Conservation (phyloP, 2,113 vertebrate genomes). For the Labeo catla region DNA sequence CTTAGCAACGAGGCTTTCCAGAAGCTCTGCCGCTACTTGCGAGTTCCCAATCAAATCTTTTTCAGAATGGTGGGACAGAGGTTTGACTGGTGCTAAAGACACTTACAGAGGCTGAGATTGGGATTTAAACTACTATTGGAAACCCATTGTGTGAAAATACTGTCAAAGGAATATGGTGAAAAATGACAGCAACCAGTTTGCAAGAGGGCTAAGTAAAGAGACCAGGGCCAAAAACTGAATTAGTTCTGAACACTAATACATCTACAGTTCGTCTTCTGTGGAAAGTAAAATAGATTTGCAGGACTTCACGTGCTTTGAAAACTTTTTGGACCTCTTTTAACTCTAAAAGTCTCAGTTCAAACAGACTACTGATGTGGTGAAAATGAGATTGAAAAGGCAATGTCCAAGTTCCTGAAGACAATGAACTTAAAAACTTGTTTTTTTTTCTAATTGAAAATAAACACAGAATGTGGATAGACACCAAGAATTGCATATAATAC, state of each 20-base stretch:
- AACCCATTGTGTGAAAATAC: constrained; percentile 16
- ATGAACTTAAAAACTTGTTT: not conserved
- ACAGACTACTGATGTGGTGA: not conserved
- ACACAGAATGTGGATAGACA: not conserved
- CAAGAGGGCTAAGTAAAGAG: not conserved
- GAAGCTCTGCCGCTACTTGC: constrained; percentile 78
- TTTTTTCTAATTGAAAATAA: not conserved
- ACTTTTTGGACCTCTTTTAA: not conserved
- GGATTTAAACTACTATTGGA: constrained; percentile 15
- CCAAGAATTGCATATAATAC: constrained; percentile 1
- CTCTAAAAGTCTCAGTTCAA: not conserved
- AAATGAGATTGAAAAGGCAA: not conserved
- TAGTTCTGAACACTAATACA: not conserved
- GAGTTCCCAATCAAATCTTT: constrained; percentile 77
- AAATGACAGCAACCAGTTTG: not conserved
- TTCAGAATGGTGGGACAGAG: constrained; percentile 79
- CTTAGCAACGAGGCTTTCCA: constrained; percentile 70
- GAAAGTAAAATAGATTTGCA: not conserved
- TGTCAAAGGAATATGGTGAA: not conserved
- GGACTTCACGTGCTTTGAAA: not conserved
- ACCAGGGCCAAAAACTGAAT: not conserved
- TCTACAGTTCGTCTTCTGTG: not conserved
- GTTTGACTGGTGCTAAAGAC: constrained; percentile 80
- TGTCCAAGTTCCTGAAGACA: not conserved
- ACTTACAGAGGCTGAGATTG: constrained; percentile 1